phyloP scores from a whole-genome alignment of 2,113 vertebrate genomes.

The Axis porcinus region DNA sequence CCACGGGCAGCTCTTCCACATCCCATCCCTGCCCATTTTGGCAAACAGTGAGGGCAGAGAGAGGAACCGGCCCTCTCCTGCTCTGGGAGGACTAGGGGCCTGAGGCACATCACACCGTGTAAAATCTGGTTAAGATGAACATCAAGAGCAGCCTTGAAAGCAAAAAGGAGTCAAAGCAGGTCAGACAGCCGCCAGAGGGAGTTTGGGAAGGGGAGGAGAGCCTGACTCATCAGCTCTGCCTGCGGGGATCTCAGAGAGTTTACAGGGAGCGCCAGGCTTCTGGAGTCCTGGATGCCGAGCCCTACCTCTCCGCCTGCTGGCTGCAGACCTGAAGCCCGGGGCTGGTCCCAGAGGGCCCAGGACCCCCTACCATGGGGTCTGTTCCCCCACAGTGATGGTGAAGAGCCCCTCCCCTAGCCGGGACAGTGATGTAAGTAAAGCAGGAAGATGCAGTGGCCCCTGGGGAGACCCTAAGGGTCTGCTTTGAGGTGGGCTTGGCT shows the following conservation, averaged over 20 bases:
- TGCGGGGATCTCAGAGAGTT: not conserved
- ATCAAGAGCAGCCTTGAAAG: conserved; percentile 48
- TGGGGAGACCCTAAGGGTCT: rapidly evolving
- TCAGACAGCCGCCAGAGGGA: conserved; percentile 35
- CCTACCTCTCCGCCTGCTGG: not conserved
- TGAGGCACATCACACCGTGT: not conserved
- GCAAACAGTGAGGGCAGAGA: not conserved
- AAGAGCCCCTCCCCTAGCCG: not conserved
- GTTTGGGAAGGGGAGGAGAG: not conserved
- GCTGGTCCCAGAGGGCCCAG: not conserved
- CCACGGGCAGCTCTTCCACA: not conserved
- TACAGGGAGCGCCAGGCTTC: not conserved
- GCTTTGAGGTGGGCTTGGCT: too few relatives aligned
- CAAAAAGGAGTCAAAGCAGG: conserved; percentile 59
- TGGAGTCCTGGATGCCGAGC: not conserved
- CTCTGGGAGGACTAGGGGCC: not conserved
- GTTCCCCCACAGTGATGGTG: not conserved
- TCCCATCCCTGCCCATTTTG: not conserved
- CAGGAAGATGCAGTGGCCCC: not conserved
- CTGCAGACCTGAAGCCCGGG: not conserved
- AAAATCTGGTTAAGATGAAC: conserved; percentile 58
- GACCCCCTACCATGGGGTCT: not conserved
- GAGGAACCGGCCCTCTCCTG: not conserved
- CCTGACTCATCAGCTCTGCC: conserved; percentile 28
- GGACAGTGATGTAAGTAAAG: not conserved